Evolutionary conservation across 2,113 vertebrate species (phyloP).

Genomic region (Cacatua alba): DNA sequence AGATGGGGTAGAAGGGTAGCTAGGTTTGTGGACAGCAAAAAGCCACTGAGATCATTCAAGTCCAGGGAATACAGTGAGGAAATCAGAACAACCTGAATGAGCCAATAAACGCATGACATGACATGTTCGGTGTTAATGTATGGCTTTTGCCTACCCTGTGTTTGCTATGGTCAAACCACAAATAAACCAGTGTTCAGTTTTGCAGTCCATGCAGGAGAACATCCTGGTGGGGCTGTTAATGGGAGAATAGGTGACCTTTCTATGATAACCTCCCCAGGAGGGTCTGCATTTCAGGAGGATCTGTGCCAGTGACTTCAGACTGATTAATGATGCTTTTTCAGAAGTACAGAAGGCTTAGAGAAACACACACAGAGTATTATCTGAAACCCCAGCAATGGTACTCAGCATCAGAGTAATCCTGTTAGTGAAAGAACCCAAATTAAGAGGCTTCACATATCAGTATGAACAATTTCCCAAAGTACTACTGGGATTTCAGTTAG

Average conservation of each 20-base stretch:
- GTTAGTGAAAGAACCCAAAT: background rate
- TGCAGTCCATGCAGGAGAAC: background rate
- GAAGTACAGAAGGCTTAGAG: background rate
- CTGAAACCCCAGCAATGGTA: background rate
- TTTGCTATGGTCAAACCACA: background rate
- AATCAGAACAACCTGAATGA: background rate
- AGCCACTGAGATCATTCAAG: background rate
- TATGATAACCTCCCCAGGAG: background rate
- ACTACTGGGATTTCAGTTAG: background rate
- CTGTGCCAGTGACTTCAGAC: background rate
- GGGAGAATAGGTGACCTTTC: background rate
- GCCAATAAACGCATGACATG: background rate
- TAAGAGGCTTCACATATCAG: background rate
- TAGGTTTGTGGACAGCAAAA: background rate
- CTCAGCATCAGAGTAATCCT: background rate
- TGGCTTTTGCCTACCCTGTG: background rate
- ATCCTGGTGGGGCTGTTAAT: background rate
- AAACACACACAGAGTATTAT: accelerated
- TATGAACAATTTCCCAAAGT: background rate
- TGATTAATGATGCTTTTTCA: background rate
- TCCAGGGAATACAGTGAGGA: background rate
- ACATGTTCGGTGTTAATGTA: background rate
- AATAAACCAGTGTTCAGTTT: background rate
- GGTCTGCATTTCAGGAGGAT: background rate
- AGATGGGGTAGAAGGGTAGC: background rate